phyloP scores from a whole-genome alignment of 2,888 invertebrate genomes.

The Malacosoma neustria region DNA sequence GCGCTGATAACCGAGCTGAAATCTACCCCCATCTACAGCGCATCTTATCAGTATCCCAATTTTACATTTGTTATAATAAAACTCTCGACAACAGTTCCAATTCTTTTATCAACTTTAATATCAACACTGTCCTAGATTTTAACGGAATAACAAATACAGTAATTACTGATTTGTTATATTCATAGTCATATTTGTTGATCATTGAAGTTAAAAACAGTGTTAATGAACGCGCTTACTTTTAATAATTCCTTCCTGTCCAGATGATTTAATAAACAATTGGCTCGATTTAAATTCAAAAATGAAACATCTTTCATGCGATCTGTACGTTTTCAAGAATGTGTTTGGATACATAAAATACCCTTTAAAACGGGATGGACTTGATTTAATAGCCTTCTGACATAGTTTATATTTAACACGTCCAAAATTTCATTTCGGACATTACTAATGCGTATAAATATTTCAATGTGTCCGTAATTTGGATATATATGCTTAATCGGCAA shows the following conservation, averaged over 20 bases:
- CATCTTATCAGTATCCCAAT: conserved; percentile 24
- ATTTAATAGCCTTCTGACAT: not conserved
- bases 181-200: too few species aligned
- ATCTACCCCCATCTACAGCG: conserved; percentile 36
- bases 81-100: conserved; percentile 19
- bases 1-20: conserved; percentile 45
- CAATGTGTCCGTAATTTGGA: not conserved
- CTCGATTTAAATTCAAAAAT: not conserved
- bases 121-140: conserved; percentile 1
- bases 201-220: too few species aligned
- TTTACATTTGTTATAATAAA: conserved; percentile 20
- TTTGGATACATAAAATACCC: not conserved
- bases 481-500: not conserved
- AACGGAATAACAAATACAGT: not conserved
- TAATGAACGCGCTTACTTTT: too few species aligned
- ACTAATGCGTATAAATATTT: not conserved
- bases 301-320: not conserved
- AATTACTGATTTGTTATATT: not conserved
- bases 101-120: conserved; percentile 22
- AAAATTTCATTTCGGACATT: not conserved
- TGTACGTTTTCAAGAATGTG: not conserved
- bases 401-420: not conserved
- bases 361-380: not conserved
- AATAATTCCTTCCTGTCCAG: too few species aligned
- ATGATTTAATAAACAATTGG: too few species aligned